Base-by-base conservation (phyloP, 2,888 invertebrate genomes). In the Drosophila peninsularis region DNA sequence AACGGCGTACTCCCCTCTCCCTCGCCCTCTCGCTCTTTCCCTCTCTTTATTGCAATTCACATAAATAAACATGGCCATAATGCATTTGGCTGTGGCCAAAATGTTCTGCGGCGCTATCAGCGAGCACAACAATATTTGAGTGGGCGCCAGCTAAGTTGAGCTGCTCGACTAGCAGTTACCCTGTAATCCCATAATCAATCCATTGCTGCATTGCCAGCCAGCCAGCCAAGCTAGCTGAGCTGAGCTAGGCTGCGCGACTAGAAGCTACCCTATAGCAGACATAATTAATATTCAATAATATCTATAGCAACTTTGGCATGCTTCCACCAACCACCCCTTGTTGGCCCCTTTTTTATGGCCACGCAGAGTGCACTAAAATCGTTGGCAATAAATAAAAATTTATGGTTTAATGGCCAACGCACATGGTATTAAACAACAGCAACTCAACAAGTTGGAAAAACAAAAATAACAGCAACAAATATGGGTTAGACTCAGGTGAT, bases 401-500 rank as follows among this genome's bases (percentile, higher is more conserved):
- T 80, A 80, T 80, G 69, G 75, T 36, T 80, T 80, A 77, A 80
- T 79, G 62, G 61, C 54, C 32, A 34, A 50, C 55, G 49, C 47
- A 68, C 60, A 72, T 68, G 68, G 74, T 39, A 49, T 74, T 64
- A 58, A 58, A 47, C 50, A 63, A 64, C 50, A 24, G 27, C 63
- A 74, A 62, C 54, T 47, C 44, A 58, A 53, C 44, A 41, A 37
- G 47, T 64, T 47, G 39, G 14, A 34, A 50, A 50, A 50, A 34
- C 45, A 47, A 47, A 3, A 37, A 37, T 2, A 37, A 9, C 3
- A 37, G 21, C 42, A 13, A 17, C 42, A 47, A 24, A 52, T 42
- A 27, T 52, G 52, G 39, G 52, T 7, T 49, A 27, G 24, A 42
- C 39, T 53, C 53, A 55, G 34, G 55, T 44, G 55, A 55, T 44